A percentile compares a stretch with the other conserved stretches of the same genome.
These are phyloP conservation scores for Mustelus asterias DNA, from an alignment of 2,113 vertebrate species.

Conservation along the genomic window DNA sequence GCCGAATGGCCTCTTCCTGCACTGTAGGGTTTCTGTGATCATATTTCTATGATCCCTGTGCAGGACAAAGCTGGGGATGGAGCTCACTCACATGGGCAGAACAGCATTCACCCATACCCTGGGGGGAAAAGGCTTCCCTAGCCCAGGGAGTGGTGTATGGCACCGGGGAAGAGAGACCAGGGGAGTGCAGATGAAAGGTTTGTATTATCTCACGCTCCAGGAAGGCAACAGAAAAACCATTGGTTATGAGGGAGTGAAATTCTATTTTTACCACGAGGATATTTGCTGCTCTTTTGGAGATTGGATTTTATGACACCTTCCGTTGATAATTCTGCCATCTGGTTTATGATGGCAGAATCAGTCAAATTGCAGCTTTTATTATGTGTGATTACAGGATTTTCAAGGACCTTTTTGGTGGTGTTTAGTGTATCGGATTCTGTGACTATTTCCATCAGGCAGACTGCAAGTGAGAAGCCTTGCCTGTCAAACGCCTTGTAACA, in stretches of 20 bases:
- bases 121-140: background rate
- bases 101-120: background rate
- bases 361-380: background rate
- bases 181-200: background rate
- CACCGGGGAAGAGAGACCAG: background rate
- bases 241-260: background rate
- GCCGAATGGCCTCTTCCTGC: too few species aligned
- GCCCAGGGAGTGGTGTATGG: background rate
- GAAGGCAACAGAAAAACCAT: background rate
- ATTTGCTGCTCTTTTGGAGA: background rate
- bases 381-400: background rate
- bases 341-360: background rate
- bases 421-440: background rate
- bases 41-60: too few species aligned
- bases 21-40: too few species aligned
- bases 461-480: background rate
- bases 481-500: background rate
- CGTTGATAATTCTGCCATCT: background rate
- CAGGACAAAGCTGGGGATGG: too few species aligned
- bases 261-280: background rate
- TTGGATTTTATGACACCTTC: background rate
- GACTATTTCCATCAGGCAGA: background rate
- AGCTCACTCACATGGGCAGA: background rate
- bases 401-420: background rate
- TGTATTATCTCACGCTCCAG: background rate